Evolutionary conservation across 64 coral and sea anemone species (phyloP), one percentile per base, ranked within the genome.

Genomic region (Montipora efflorescens): DNA sequence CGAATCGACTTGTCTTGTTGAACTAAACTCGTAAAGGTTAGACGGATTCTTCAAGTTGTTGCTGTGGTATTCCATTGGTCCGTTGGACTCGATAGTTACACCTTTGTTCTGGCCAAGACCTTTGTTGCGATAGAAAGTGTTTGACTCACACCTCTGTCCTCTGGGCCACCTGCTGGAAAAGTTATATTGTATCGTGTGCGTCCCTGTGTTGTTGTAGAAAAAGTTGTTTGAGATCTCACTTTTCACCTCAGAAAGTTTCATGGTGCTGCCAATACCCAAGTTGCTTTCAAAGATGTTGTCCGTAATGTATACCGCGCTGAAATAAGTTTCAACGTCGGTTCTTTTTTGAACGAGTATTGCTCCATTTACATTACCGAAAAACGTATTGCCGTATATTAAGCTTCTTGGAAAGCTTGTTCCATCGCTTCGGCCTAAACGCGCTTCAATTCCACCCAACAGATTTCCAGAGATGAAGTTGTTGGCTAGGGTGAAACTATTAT

Each of bases 191-290:
- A 96, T 58, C 6, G 76, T 77, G 52, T 71, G 47, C 0, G 64
- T 28, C 4, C 95, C 95, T 47, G 91, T 79, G 55, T 96, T 96
- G 68, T 96, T 96, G 64, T 82, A 96, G 58, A 96, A 93, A 51
- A 96, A 80, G 51, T 96, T 96, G 7, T 83, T 50, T 5, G 77
- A 11, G 59, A 93, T 73, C 7, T 87, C 77, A 25, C 75, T 78
- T 43, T 72, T 22, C 0, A 93, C 53, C 19, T 90, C 81, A 5
- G 28, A 25, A 51, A 78, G 58, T 74, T 93, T 96, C 7, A 96
- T 19, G 25, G 76, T 58, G 52, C 87, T 93, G 28, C 69, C 89
- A 64, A 76, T 48, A 0, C n/a, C n/a, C n/a, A n/a, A n/a, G n/a
- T n/a, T n/a, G n/a, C n/a, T n/a, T n/a, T n/a, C n/a, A n/a, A n/a